These are phyloP conservation scores for Myiothlypis coronata DNA, from an alignment of 2,797 vertebrate species.

Conservation along the genomic window DNA sequence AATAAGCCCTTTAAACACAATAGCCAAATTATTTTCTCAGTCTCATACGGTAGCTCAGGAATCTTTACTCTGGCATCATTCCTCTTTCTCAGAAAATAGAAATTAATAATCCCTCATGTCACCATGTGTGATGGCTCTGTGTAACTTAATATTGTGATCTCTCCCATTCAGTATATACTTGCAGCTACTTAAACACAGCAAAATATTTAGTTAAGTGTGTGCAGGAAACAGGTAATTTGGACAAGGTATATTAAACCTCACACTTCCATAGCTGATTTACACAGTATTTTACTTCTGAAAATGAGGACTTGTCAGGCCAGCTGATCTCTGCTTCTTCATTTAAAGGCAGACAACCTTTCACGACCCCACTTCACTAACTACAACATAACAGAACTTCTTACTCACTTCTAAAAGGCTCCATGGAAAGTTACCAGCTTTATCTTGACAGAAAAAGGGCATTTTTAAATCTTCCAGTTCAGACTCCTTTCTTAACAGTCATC, in stretches of 20 bases:
- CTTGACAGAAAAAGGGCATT: neutral
- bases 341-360: neutral
- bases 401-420: neutral
- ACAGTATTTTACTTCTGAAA: neutral
- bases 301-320: neutral
- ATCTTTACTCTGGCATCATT: neutral
- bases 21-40: neutral
- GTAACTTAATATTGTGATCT: neutral
- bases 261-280: neutral
- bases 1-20: conserved; percentile 5
- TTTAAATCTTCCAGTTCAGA: neutral
- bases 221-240: neutral
- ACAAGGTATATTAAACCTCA: neutral
- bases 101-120: neutral
- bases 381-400: neutral
- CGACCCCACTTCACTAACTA: neutral
- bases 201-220: neutral
- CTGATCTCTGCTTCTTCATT: neutral
- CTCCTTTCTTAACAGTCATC: neutral
- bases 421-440: neutral
- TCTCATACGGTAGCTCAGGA: neutral
- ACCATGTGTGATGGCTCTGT: neutral
- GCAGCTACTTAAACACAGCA: neutral
- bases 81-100: neutral
- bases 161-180: neutral